These are phyloP conservation scores for Poecile montanus DNA, from an alignment of 2,797 vertebrate species.

Conservation along the genomic window DNA sequence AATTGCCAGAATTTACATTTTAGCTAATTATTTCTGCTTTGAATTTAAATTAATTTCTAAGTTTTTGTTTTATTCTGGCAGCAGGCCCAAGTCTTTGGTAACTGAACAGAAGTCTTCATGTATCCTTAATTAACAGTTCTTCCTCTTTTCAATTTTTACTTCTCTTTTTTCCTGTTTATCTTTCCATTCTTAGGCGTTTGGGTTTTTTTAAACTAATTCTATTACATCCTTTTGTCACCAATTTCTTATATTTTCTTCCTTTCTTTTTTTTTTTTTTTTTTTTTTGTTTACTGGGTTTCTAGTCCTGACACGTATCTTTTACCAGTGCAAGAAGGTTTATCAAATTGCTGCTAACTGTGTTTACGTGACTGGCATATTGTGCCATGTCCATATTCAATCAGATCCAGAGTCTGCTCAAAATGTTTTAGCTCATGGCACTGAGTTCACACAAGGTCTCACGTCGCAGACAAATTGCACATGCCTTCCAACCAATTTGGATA, in stretches of 20 bases:
- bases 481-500: not conserved
- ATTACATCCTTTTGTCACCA: not conserved
- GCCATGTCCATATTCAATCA: not conserved
- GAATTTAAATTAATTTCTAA: slow-evolving; percentile 49
- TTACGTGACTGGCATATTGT: not conserved
- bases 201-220: not conserved
- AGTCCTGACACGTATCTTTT: not conserved
- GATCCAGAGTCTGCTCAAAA: not conserved
- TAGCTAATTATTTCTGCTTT: slow-evolving; percentile 56
- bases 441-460: not conserved
- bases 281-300: not conserved
- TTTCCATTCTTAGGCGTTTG: not conserved
- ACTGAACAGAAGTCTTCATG: not conserved
- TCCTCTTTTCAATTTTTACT: not conserved
- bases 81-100: not conserved
- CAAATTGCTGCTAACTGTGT: not conserved
- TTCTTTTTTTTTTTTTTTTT: not conserved
- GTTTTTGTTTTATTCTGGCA: not conserved
- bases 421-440: not conserved
- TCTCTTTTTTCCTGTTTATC: not conserved
- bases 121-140: not conserved
- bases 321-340: not conserved
- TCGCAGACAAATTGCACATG: not conserved
- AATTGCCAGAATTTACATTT: not conserved
- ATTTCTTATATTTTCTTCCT: not conserved